These are phyloP conservation scores for Rallus limicola DNA, from an alignment of 2,113 vertebrate species.

Conservation along the genomic window DNA sequence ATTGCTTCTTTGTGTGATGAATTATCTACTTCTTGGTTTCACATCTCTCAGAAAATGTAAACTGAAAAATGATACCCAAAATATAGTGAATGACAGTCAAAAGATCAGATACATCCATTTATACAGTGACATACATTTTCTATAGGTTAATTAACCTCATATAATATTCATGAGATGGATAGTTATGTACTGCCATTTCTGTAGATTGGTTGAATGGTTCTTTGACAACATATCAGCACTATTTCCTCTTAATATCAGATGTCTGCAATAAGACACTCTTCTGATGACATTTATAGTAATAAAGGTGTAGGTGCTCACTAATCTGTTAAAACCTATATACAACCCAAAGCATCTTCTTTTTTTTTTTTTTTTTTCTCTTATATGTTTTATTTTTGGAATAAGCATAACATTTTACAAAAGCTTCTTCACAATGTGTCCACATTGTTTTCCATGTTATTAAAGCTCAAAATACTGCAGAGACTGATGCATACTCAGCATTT, in stretches of 20 bases:
- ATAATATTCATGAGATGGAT: not conserved
- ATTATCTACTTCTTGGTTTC: not conserved
- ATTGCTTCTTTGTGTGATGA: not conserved
- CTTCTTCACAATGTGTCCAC: not conserved
- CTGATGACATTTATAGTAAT: not conserved
- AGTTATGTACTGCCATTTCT: not conserved
- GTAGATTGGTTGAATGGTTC: not conserved
- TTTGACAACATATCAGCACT: not conserved
- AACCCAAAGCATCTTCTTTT: not conserved
- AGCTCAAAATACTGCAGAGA: not conserved
- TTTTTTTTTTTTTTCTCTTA: not conserved
- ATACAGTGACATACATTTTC: not conserved
- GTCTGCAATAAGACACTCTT: not conserved
- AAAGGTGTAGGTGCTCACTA: not conserved
- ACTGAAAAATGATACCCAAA: not conserved
- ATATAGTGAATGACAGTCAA: not conserved
- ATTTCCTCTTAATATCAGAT: not conserved
- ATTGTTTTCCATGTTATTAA: not conserved
- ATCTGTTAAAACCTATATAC: not conserved
- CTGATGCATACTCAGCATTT: not conserved
- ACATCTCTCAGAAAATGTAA: not conserved
- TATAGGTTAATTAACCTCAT: not conserved
- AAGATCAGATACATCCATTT: not conserved
- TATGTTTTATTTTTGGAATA: not conserved
- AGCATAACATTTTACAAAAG: not conserved